Base-by-base conservation (phyloP, 2,113 vertebrate genomes). In the Entomyzon cyanotis region DNA sequence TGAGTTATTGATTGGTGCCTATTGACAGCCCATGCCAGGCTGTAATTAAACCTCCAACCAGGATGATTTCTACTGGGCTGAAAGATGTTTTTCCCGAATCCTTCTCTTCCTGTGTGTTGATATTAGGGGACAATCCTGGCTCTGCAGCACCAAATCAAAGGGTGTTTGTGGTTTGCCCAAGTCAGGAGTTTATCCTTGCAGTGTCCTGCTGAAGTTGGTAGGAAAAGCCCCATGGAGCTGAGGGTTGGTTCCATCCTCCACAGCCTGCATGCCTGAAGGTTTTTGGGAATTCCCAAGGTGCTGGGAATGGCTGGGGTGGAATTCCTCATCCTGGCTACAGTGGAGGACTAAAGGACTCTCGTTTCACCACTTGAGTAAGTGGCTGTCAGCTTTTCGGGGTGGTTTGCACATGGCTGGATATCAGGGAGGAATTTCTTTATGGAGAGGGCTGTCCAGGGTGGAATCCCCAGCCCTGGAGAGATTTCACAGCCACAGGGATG, bases 161-260 rank as follows among this genome's bases (percentile, higher is more conserved):
- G 35, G n/a, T 3, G 2, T 56, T 70, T 70, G 78, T 31, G 62
- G 35, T 39, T n/a, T 33, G 30, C 30, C 22, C 74, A 17, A 3
- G 24, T 1, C 60, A 2, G 2, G 17, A 12, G 41, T 2, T 62
- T 56, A 37, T 60, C 47, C 22, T 30, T 8, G 62, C 10, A 1
- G 1, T 2, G 24, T 42, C 47, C 39, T 23, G 41, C 12, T 47
- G 76, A 15, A 52, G 44, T 35, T 15, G 49, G 4, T 83, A 79
- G 84, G 63, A 44, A 60, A 4, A 21, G 31, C 28, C 33, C 49
- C 4, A 2, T 1, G 23, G 35, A 62, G 49, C 70, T 63, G 23
- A 22, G 15, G 3, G 2, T 14, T 42, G 85, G 9, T 65, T 24
- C 16, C 3, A 31, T 30, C 63, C 53, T 28, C 76, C 13, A n/a